Evolutionary conservation across 2,888 invertebrate species (phyloP).

Genomic region (Chouioia cunea): DNA sequence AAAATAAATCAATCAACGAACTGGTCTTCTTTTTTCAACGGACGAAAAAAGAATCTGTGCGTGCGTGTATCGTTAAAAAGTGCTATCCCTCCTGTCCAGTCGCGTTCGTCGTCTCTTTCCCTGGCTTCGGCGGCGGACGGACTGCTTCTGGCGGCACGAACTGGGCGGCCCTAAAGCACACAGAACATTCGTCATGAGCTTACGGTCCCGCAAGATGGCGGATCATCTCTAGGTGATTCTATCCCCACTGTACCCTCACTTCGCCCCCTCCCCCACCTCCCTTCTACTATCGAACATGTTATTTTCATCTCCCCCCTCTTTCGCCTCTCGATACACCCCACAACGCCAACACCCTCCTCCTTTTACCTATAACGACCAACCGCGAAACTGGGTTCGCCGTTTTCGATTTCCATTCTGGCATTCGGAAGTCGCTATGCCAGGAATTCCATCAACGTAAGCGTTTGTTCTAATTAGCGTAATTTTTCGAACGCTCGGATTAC

Average conservation of each 20-base stretch:
- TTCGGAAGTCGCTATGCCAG: slow-evolving; percentile 42
- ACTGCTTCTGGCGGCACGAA: slow-evolving; percentile 69
- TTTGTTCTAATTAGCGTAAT: too few species aligned
- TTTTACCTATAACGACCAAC: slow-evolving; percentile 17
- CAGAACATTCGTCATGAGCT: slow-evolving; percentile 43
- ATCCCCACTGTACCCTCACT: background rate
- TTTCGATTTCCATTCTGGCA: slow-evolving; percentile 43
- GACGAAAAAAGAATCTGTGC: background rate
- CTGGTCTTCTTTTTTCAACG: too few species aligned
- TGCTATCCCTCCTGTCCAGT: slow-evolving; percentile 29
- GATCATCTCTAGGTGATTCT: slow-evolving; percentile 11
- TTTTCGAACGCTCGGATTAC: too few species aligned
- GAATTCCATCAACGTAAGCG: slow-evolving; percentile 22
- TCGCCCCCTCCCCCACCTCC: background rate
- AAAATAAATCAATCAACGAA: background rate
- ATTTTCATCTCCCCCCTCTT: slow-evolving; percentile 27
- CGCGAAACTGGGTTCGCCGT: slow-evolving; percentile 40
- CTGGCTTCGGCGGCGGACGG: slow-evolving; percentile 67
- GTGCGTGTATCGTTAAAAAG: slow-evolving; percentile 22
- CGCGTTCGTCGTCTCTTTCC: slow-evolving; percentile 46
- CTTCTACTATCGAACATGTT: slow-evolving; percentile 29
- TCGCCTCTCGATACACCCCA: background rate
- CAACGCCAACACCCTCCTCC: slow-evolving; percentile 11
- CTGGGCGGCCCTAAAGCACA: slow-evolving; percentile 64
- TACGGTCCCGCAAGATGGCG: slow-evolving; percentile 37